phyloP scores from a whole-genome alignment of 1,140 invertebrate genomes.

The Drosophila sulfurigaster region DNA sequence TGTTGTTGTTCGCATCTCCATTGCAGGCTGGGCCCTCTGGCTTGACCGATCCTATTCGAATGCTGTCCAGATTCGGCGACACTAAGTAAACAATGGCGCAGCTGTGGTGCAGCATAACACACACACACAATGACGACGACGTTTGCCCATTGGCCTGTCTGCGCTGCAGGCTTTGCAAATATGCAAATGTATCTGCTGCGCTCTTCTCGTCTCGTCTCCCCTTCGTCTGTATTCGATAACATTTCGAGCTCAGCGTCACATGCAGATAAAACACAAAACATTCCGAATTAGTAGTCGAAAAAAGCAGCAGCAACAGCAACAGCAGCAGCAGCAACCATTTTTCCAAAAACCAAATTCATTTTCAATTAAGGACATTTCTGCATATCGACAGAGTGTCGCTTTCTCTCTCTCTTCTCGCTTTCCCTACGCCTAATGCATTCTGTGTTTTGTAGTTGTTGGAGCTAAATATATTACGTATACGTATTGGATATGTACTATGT shows the following conservation, averaged over 20 bases:
- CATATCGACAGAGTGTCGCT: conserved; percentile 72
- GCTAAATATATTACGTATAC: conserved; percentile 77
- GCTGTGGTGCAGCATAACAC: conserved; percentile 76
- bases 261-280: conserved; percentile 79
- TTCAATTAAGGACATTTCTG: conserved; percentile 81
- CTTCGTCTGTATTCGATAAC: conserved; percentile 25
- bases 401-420: background rate
- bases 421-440: conserved; percentile 42
- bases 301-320: conserved; percentile 40
- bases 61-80: conserved; percentile 72
- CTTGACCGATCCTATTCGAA: conserved; percentile 32
- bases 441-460: conserved; percentile 28
- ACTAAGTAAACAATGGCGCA: conserved; percentile 77
- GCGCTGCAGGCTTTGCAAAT: conserved; percentile 65
- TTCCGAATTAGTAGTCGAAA: conserved; percentile 70
- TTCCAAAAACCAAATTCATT: conserved; percentile 76
- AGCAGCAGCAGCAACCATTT: conserved; percentile 45
- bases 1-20: background rate
- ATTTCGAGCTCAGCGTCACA: conserved; percentile 60
- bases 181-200: conserved; percentile 61
- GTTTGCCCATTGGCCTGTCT: conserved; percentile 38
- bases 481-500: conserved; percentile 19
- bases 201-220: too few species aligned
- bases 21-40: background rate
- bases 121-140: background rate